Conservation (phyloP, 2,888 invertebrate species). For the Rhagonycha lutea region DNA sequence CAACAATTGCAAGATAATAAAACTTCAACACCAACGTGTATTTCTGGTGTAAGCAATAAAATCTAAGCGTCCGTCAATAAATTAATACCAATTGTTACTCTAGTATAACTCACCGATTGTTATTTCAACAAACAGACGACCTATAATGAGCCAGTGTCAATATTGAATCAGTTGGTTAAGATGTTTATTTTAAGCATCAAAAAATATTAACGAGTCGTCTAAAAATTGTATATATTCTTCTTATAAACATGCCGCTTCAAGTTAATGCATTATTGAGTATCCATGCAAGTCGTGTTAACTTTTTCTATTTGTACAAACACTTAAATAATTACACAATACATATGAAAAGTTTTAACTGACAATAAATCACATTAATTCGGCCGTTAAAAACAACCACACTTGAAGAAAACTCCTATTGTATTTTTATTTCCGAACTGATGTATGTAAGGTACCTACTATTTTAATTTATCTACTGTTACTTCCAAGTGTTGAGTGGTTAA, state of each 20-base stretch:
- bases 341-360: not conserved
- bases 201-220: conserved; percentile 23
- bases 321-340: not conserved
- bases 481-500: too few relatives aligned
- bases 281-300: not conserved
- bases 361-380: not conserved
- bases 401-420: too few relatives aligned
- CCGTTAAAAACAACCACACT: too few relatives aligned
- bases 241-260: not conserved
- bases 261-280: not conserved
- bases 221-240: not conserved
- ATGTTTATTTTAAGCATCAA: conserved; percentile 33
- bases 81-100: conserved; percentile 38
- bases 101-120: conserved; percentile 37
- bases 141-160: conserved; percentile 40
- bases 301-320: not conserved
- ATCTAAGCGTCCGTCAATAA: conserved; percentile 10
- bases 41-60: not conserved
- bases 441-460: not conserved
- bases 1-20: not conserved
- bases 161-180: conserved; percentile 40
- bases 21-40: not conserved
- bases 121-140: conserved; percentile 40
- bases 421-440: too few relatives aligned
- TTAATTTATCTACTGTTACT: not conserved